A percentile compares a stretch with the other conserved stretches of the same genome.
These are phyloP conservation scores for Bombus polaris DNA, from an alignment of 1,140 invertebrate genomes.

Conservation along the genomic window DNA sequence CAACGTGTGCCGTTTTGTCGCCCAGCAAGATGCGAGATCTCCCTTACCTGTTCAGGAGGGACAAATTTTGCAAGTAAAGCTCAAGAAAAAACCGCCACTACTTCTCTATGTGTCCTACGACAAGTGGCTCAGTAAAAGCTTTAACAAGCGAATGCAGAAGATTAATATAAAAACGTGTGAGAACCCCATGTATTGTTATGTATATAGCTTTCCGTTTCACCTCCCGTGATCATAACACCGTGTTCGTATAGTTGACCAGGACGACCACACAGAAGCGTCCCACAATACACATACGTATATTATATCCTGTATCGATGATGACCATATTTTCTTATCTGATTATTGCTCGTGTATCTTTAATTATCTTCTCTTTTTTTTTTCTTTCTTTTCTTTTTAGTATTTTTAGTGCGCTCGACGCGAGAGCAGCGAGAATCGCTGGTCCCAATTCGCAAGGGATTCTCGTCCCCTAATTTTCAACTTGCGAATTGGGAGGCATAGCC, in stretches of 20 bases:
- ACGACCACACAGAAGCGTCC: constrained; percentile 25
- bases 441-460: constrained; percentile 14
- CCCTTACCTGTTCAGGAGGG: constrained; percentile 28
- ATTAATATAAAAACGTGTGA: constrained; percentile 17
- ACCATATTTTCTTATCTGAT: background rate
- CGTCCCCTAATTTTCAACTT: background rate
- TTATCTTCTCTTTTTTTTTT: no score
- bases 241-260: background rate
- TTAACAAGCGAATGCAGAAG: constrained; percentile 43
- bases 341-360: background rate
- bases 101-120: constrained; percentile 37
- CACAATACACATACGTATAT: background rate
- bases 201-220: background rate
- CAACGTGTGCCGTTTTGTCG: background rate
- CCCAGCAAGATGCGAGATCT: constrained; percentile 23
- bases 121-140: constrained; percentile 39
- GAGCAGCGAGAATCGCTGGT: constrained; percentile 11
- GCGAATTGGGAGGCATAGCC: constrained; percentile 26
- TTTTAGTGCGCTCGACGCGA: constrained; percentile 26
- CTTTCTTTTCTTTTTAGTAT: background rate
- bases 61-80: constrained; percentile 9
- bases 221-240: background rate
- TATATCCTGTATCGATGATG: background rate
- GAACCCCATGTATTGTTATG: background rate
- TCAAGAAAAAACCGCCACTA: constrained; percentile 43